phyloP scores from a whole-genome alignment of 1,140 invertebrate species.

The Hyles vespertilio region DNA sequence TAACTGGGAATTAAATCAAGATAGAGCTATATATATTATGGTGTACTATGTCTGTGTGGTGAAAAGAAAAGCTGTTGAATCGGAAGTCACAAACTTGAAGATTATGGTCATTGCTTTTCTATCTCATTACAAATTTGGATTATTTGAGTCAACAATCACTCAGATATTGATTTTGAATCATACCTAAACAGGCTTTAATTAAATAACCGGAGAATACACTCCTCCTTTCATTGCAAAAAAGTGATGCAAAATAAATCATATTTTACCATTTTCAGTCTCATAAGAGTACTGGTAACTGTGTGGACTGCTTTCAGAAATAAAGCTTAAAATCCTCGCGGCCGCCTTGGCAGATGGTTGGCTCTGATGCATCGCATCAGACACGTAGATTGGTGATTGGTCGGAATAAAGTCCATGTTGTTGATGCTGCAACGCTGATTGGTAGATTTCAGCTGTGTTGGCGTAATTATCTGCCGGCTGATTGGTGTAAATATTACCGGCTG shows the following conservation, averaged over 20 bases:
- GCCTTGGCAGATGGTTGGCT: constrained; percentile 33
- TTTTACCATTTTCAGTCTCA: constrained; percentile 62
- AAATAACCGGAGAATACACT: not conserved
- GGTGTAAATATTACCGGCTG: constrained; percentile 39
- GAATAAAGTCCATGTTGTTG: constrained; percentile 30
- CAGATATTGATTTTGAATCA: too few species aligned
- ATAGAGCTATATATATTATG: too few species aligned
- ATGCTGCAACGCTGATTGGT: constrained; percentile 37
- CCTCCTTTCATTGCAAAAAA: too few species aligned
- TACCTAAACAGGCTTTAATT: not conserved
- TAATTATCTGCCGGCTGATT: constrained; percentile 31
- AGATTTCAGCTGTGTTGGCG: constrained; percentile 31
- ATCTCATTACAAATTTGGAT: too few species aligned
- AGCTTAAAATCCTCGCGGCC: constrained; percentile 43
- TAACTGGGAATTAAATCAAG: not conserved
- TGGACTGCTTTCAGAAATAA: constrained; percentile 38
- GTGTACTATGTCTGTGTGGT: too few species aligned
- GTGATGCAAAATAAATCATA: too few species aligned
- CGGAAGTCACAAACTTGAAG: too few species aligned
- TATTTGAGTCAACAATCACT: too few species aligned
- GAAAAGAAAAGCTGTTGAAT: too few species aligned
- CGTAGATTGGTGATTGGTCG: constrained; percentile 29
- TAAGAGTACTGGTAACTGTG: constrained; percentile 55
- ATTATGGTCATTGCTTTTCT: too few species aligned
- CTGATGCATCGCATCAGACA: constrained; percentile 19